A percentile compares a stretch with the other conserved stretches of the same genome.
Conservation (phyloP, 2,113 vertebrate genomes). For the Etheostoma cragini region DNA sequence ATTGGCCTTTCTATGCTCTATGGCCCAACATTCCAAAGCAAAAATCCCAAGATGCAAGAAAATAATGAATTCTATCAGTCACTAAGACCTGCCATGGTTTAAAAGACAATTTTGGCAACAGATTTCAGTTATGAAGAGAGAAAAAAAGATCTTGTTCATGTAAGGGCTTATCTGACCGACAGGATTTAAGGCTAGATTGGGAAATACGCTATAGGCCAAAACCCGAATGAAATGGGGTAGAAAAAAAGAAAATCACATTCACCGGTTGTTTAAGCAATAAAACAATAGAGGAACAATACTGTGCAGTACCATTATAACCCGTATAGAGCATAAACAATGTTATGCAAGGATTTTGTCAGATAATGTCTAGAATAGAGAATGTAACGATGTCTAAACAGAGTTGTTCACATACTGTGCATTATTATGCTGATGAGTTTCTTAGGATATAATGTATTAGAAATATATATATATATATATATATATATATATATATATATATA, state of each 20-base stretch:
- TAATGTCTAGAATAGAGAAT: neutral
- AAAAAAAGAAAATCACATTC: slow-evolving; percentile 17
- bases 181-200: slow-evolving; percentile 65
- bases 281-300: slow-evolving; percentile 17
- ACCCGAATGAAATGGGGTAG: slow-evolving; percentile 18
- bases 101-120: slow-evolving; percentile 80
- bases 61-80: slow-evolving; percentile 82
- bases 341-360: neutral
- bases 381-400: neutral
- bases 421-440: neutral
- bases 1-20: slow-evolving; percentile 65
- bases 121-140: slow-evolving; percentile 73
- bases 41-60: slow-evolving; percentile 72
- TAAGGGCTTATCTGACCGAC: slow-evolving; percentile 78
- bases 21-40: slow-evolving; percentile 63
- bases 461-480: no score
- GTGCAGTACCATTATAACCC: neutral
- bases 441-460: slow-evolving; percentile 31
- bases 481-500: no score
- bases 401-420: slow-evolving; percentile 5
- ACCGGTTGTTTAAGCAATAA: slow-evolving; percentile 40
- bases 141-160: slow-evolving; percentile 50
- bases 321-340: neutral
- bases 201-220: slow-evolving; percentile 49
- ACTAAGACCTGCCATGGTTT: slow-evolving; percentile 69